Conservation (phyloP, 1,140 invertebrate genomes). For the Uloborus diversus region DNA sequence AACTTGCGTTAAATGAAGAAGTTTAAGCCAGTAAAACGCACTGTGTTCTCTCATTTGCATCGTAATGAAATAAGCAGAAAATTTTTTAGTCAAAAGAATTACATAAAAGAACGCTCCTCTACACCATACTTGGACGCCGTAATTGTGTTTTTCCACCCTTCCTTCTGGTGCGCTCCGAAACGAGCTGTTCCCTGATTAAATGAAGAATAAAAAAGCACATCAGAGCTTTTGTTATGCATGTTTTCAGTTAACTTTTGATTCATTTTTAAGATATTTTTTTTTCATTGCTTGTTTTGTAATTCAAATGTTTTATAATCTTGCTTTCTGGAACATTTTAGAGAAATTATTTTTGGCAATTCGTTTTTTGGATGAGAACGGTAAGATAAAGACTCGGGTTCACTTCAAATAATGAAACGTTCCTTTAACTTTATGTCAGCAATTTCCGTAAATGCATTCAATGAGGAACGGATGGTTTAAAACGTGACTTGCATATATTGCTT, state of each 20-base stretch:
- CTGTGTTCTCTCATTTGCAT: not conserved
- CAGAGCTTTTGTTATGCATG: not conserved
- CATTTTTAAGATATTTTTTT: not conserved
- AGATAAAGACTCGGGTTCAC: no score
- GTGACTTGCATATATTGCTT: no score
- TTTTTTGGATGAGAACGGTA: no score
- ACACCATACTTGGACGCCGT: not conserved
- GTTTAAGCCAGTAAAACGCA: not conserved
- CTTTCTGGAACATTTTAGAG: not conserved
- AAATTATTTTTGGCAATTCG: not conserved
- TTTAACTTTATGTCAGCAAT: no score
- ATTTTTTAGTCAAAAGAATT: constrained; percentile 12
- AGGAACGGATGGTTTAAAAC: no score
- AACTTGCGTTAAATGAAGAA: not conserved
- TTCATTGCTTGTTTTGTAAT: not conserved
- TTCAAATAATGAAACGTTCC: no score
- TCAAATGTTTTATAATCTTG: constrained; percentile 10
- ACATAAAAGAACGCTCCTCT: not conserved
- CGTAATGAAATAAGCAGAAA: constrained; percentile 17
- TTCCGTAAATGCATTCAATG: no score
- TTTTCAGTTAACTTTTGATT: constrained; percentile 20
- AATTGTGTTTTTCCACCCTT: constrained; percentile 5
- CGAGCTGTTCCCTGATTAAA: constrained; percentile 1
- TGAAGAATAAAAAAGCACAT: not conserved
- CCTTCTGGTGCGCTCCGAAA: not conserved